These are phyloP conservation scores for Salvelinus namaycush DNA, from an alignment of 2,113 vertebrate genomes.

Conservation along the genomic window DNA sequence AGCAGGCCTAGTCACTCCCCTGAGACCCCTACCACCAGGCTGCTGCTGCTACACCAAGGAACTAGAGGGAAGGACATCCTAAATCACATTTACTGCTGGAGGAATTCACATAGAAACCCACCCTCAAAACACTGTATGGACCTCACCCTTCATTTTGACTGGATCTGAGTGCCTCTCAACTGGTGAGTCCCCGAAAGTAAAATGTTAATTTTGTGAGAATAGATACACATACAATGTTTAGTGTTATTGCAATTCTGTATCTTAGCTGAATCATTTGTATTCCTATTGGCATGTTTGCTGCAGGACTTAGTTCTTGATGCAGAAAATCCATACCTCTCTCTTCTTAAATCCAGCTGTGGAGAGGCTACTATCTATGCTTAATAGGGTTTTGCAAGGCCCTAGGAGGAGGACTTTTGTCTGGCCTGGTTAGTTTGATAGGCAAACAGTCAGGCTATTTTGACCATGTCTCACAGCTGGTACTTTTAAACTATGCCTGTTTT, in stretches of 20 bases:
- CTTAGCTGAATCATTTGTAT: slow-evolving; percentile 53
- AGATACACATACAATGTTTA: slow-evolving; percentile 45
- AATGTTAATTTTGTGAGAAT: slow-evolving; percentile 35
- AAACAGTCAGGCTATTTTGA: slow-evolving; percentile 19
- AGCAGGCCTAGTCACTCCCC: not conserved
- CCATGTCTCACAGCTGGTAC: slow-evolving; percentile 30
- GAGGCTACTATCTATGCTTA: slow-evolving; percentile 37
- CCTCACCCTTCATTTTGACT: slow-evolving; percentile 24
- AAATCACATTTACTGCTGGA: no score
- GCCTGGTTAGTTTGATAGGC: slow-evolving; percentile 35
- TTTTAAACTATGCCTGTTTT: slow-evolving; percentile 43
- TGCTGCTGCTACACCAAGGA: not conserved
- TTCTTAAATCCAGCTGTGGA: slow-evolving; percentile 19
- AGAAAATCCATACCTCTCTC: slow-evolving; percentile 57
- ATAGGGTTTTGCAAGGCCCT: slow-evolving; percentile 40
- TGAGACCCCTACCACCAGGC: slow-evolving; percentile 27
- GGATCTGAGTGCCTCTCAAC: slow-evolving; percentile 42
- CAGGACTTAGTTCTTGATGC: slow-evolving; percentile 43
- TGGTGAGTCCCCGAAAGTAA: slow-evolving; percentile 51
- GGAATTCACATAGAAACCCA: no score
- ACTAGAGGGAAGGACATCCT: slow-evolving; percentile 20
- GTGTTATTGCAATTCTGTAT: slow-evolving; percentile 21
- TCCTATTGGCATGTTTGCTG: slow-evolving; percentile 33
- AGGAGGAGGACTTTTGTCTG: slow-evolving; percentile 53
- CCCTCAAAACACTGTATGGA: slow-evolving; percentile 8